Base-by-base conservation (phyloP, 2,797 vertebrate genomes). In the Phalloptychus januarius region DNA sequence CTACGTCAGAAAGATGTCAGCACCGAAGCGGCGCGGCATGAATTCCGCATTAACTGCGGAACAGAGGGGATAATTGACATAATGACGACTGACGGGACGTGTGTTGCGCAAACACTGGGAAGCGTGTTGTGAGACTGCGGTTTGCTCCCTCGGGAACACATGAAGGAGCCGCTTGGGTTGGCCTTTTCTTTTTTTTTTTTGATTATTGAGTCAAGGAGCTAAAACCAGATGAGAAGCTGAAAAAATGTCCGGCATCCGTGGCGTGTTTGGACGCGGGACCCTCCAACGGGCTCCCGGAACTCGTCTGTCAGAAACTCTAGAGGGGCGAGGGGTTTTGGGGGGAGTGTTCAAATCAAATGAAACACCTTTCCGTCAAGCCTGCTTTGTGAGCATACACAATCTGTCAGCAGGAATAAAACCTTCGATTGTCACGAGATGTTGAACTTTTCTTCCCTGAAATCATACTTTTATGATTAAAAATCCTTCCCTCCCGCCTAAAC, bases 61-160 rank as follows among this genome's bases (percentile, higher is more conserved):
- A 80, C 74, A 56, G 74, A 83, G 75, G 75, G 80, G 83, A 79
- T 87, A 86, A 87, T 78, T 89, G 86, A 86, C 69, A 75, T 79
- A 86, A 83, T 89, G 79, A 79, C 1, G 82, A 83, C 78, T 50
- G 87, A 88, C 82, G 65, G 79, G 71, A 67, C 7, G 63, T 15
- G 71, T 69, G 63, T 67, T 81, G 85, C 40, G 50, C 71, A 88
- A 89, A 87, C 72, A 78, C 25, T 77, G 80, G 63, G 33, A 46
- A 79, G 80, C n/a, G 78, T 50, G 70, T 31, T 83, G 25, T 4
- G 36, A 63, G 72, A 38, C n/a, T 86, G 89, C 15, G 83, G 85
- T 86, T 85, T 46, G 76, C 79, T 52, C 79, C 77, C 33, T 81
- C 48, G 31, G 54, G 42, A 72, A 79, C 72, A 78, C 63, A 85